Evolutionary conservation across 2,797 vertebrate species (phyloP).

Genomic region (Cuniculus paca): DNA sequence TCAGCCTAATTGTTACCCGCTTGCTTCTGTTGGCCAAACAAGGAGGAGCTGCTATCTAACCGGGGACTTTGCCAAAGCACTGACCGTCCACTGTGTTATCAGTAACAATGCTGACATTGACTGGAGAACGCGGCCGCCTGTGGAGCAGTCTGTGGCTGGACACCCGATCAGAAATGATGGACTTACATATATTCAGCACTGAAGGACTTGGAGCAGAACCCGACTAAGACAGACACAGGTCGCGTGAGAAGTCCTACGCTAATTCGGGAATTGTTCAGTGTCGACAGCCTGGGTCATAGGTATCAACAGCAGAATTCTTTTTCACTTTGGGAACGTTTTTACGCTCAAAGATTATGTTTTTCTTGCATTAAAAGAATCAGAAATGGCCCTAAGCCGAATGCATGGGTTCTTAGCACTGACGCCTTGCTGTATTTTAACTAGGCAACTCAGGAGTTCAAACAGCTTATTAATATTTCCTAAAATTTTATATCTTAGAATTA

Average conservation of each 20-base stretch:
- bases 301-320: conserved; percentile 16
- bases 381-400: neutral
- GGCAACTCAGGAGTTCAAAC: conserved; percentile 30
- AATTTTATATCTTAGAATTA: neutral
- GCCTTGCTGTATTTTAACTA: conserved; percentile 27
- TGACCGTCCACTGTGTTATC: neutral
- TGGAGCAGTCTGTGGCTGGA: neutral
- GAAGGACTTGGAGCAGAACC: conserved; percentile 35
- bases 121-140: neutral
- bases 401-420: neutral
- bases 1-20: neutral
- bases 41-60: neutral
- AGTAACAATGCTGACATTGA: conserved; percentile 2
- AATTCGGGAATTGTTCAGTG: neutral
- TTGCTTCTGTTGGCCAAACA: neutral
- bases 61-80: neutral
- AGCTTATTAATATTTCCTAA: conserved; percentile 35
- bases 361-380: conserved; percentile 30
- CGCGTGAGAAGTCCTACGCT: neutral
- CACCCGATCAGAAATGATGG: neutral
- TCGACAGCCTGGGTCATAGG: neutral
- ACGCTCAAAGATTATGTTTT: neutral
- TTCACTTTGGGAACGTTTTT: conserved; percentile 7
- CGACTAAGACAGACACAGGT: neutral
- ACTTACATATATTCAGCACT: neutral